phyloP scores from a whole-genome alignment of 37 sponge, comb jelly and placozoan genomes.

The Halisarca cf. caerulea region DNA sequence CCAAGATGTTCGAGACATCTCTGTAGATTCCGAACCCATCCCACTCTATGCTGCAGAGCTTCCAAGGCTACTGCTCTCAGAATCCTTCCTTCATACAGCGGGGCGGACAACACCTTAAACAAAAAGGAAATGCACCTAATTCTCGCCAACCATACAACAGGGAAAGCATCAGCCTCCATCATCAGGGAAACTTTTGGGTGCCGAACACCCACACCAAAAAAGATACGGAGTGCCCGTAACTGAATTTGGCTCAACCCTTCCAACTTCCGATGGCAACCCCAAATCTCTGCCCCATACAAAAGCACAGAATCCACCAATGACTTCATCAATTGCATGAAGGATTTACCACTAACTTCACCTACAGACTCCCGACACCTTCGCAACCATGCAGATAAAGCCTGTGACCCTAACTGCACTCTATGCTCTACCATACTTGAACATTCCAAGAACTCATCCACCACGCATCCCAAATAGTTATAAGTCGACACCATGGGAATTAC shows the following conservation, averaged over 20 bases:
- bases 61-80: constrained; percentile 1
- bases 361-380: background rate
- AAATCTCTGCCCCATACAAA: constrained; percentile 14
- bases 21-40: background rate
- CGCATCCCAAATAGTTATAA: constrained; percentile 25
- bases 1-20: background rate
- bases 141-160: constrained; percentile 16
- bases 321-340: background rate
- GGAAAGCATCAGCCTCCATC: constrained; percentile 23
- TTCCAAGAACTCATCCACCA: constrained; percentile 27
- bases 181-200: background rate
- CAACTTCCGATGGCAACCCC: constrained; percentile 8
- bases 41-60: constrained; percentile 14
- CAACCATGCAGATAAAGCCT: constrained; percentile 12
- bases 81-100: constrained; percentile 11
- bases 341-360: background rate
- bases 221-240: background rate
- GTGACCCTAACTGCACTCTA: constrained; percentile 8
- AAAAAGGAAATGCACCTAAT: background rate
- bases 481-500: background rate
- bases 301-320: background rate
- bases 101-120: constrained; percentile 10
- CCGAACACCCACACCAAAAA: constrained; percentile 5
- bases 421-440: constrained; percentile 27
- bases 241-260: constrained; percentile 9